Percentiles rank a stretch among this genome's conserved stretches.
Evolutionary conservation across 2,797 vertebrate species (phyloP).

Genomic region (Semotilus atromaculatus): DNA sequence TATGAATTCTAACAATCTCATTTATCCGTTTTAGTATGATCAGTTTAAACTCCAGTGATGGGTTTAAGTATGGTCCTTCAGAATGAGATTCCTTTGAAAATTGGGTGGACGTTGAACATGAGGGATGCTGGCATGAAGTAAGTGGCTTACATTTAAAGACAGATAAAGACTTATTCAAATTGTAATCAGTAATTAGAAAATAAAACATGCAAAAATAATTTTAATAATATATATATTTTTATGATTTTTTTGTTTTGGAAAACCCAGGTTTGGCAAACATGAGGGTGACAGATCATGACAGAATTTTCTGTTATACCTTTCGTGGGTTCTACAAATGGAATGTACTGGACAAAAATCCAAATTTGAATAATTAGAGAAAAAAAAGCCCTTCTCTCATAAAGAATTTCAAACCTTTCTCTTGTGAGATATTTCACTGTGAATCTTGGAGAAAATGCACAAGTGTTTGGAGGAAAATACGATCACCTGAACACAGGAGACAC

Average conservation of each 20-base stretch:
- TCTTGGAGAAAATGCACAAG: slow-evolving; percentile 79
- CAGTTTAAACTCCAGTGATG: neutral
- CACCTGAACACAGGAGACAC: slow-evolving; percentile 84
- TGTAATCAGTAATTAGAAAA: neutral
- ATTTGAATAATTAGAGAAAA: too few relatives aligned
- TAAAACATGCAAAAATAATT: too few relatives aligned
- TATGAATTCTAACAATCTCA: too few relatives aligned
- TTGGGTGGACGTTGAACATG: neutral
- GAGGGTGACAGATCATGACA: neutral
- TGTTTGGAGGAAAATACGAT: slow-evolving; percentile 86
- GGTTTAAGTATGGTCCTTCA: neutral
- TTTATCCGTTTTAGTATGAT: too few relatives aligned
- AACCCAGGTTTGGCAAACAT: neutral
- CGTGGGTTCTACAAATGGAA: neutral
- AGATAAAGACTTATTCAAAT: neutral
- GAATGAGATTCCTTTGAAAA: neutral
- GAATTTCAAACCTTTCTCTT: slow-evolving; percentile 62
- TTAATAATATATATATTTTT: neutral
- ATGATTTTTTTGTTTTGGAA: neutral
- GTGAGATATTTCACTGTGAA: slow-evolving; percentile 67
- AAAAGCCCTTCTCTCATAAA: slow-evolving; percentile 53
- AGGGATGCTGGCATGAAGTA: neutral
- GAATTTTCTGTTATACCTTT: too few relatives aligned
- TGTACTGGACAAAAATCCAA: neutral
- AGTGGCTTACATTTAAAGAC: neutral